These are phyloP conservation scores for Goniozus legneri DNA, from an alignment of 1,140 invertebrate species.

Conservation along the genomic window DNA sequence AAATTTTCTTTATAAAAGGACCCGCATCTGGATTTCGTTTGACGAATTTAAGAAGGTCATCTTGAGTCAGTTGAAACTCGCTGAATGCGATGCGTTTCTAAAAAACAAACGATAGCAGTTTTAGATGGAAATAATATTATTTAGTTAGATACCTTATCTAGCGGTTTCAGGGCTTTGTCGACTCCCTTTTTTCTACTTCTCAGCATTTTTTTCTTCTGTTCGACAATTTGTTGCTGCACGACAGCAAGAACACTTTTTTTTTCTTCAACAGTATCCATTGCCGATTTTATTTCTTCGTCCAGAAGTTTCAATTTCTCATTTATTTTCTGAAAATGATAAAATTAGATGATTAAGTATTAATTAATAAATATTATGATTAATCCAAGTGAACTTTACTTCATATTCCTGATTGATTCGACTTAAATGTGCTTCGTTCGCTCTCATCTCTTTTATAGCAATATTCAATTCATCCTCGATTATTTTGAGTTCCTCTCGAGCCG, in stretches of 20 bases:
- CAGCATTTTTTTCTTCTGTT: slow-evolving; percentile 39
- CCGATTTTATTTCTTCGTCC: slow-evolving; percentile 24
- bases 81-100: slow-evolving; percentile 43
- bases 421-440: slow-evolving; percentile 21
- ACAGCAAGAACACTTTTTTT: slow-evolving; percentile 28
- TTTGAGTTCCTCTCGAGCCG: slow-evolving; percentile 51
- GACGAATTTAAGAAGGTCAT: slow-evolving; percentile 46
- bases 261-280: slow-evolving; percentile 34
- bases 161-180: slow-evolving; percentile 38
- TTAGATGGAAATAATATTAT: no score
- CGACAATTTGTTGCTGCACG: slow-evolving; percentile 37
- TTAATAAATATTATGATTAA: background rate
- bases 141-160: no score
- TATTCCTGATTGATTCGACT: slow-evolving; percentile 22
- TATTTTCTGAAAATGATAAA: slow-evolving; percentile 25
- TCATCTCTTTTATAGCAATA: slow-evolving; percentile 29
- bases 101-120: no score
- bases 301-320: slow-evolving; percentile 24
- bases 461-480: slow-evolving; percentile 56
- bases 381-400: slow-evolving; percentile 22
- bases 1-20: slow-evolving; percentile 43
- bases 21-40: slow-evolving; percentile 48
- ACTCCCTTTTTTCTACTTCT: slow-evolving; percentile 41
- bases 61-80: slow-evolving; percentile 40
- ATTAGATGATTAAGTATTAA: no score